These are phyloP conservation scores for Prunella himalayana DNA, from an alignment of 2,113 vertebrate species.

Conservation along the genomic window DNA sequence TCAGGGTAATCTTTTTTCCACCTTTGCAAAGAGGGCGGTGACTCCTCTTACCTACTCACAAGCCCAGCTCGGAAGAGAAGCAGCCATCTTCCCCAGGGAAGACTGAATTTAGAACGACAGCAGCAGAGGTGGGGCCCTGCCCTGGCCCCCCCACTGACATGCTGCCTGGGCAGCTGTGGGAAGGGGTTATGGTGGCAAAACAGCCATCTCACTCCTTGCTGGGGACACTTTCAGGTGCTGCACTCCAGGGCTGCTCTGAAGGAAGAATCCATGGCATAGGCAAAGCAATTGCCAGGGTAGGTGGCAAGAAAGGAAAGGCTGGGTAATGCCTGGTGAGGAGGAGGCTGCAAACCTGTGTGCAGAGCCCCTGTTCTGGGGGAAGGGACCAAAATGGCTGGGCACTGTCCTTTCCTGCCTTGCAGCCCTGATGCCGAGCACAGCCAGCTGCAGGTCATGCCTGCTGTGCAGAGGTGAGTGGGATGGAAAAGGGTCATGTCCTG, in stretches of 20 bases:
- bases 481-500: background rate
- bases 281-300: accelerated
- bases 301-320: background rate
- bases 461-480: accelerated
- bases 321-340: background rate
- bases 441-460: accelerated
- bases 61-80: background rate
- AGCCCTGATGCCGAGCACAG: accelerated
- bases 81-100: background rate
- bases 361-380: background rate
- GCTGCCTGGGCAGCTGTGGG: background rate
- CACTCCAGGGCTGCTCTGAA: background rate
- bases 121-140: background rate
- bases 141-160: background rate
- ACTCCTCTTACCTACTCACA: background rate
- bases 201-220: background rate
- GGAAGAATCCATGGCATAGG: background rate
- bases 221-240: accelerated
- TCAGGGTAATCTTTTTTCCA: background rate
- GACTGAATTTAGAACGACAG: background rate
- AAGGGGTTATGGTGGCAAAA: background rate
- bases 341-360: background rate
- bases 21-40: background rate
- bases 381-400: background rate
- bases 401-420: background rate